Conservation (phyloP, 2,113 vertebrate species). For the Aphelocoma coerulescens region DNA sequence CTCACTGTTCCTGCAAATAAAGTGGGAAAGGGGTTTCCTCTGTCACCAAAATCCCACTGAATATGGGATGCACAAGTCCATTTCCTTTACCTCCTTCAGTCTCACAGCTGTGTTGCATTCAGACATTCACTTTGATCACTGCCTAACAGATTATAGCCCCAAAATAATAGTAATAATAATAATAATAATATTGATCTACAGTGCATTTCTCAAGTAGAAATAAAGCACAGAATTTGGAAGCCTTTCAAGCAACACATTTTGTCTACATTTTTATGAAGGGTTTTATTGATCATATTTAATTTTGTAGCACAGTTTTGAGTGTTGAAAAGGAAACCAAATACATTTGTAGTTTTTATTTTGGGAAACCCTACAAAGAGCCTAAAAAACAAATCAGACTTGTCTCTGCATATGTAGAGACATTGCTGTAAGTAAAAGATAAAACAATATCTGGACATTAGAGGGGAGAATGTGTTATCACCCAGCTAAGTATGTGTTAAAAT, state of each 20-base stretch:
- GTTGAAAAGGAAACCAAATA: background rate
- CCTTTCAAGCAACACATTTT: background rate
- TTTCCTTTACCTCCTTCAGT: background rate
- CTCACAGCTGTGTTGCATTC: background rate
- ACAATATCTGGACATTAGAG: background rate
- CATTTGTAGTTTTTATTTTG: background rate
- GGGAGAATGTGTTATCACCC: background rate
- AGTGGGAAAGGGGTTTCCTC: background rate
- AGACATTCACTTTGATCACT: background rate
- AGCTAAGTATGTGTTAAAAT: background rate
- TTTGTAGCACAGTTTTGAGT: background rate
- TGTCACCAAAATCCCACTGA: background rate
- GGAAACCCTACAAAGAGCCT: background rate
- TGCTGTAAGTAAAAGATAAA: background rate
- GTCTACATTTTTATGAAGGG: background rate
- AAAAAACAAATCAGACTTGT: background rate
- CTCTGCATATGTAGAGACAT: background rate
- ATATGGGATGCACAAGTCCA: rapidly evolving
- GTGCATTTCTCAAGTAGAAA: background rate
- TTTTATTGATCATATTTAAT: background rate
- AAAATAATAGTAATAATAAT: background rate
- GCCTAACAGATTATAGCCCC: background rate
- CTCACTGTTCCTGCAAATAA: background rate
- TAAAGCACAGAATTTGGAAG: background rate
- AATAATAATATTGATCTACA: background rate